Evolutionary conservation across 2,888 invertebrate genomes (phyloP).

Genomic region (Zygaena filipendulae): DNA sequence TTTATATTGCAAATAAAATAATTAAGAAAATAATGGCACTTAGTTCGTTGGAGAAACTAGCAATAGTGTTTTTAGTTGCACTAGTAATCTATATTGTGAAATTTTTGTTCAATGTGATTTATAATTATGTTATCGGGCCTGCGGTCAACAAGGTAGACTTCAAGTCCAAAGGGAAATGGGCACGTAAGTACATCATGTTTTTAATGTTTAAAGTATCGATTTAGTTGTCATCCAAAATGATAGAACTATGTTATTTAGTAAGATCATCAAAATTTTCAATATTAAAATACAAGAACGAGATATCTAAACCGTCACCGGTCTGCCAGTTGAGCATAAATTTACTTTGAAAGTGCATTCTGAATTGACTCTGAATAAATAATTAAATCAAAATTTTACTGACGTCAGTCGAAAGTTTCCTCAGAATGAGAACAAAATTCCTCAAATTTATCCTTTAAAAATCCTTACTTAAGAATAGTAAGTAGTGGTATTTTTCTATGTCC

Average conservation of each 20-base stretch:
- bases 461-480: too few relatives aligned
- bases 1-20: conserved; percentile 11
- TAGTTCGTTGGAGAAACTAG: conserved; percentile 51
- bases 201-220: conserved; percentile 6
- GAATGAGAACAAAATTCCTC: too few relatives aligned
- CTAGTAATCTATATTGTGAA: conserved; percentile 34
- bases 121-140: conserved; percentile 61
- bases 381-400: too few relatives aligned
- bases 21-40: conserved; percentile 24
- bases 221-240: too few relatives aligned
- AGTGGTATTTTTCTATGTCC: too few relatives aligned
- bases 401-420: too few relatives aligned
- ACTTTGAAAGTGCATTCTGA: too few relatives aligned
- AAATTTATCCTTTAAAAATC: too few relatives aligned
- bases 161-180: conserved; percentile 80
- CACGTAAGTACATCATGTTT: conserved; percentile 69
- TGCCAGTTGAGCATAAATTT: too few relatives aligned
- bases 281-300: conserved; percentile 1
- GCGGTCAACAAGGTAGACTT: conserved; percentile 71
- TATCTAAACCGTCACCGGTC: too few relatives aligned
- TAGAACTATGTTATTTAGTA: conserved; percentile 8
- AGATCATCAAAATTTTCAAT: conserved; percentile 9
- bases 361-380: too few relatives aligned
- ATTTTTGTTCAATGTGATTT: conserved; percentile 28
- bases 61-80: conserved; percentile 42